Evolutionary conservation across 2,113 vertebrate species (phyloP).

Genomic region (Misgurnus mizolepis): DNA sequence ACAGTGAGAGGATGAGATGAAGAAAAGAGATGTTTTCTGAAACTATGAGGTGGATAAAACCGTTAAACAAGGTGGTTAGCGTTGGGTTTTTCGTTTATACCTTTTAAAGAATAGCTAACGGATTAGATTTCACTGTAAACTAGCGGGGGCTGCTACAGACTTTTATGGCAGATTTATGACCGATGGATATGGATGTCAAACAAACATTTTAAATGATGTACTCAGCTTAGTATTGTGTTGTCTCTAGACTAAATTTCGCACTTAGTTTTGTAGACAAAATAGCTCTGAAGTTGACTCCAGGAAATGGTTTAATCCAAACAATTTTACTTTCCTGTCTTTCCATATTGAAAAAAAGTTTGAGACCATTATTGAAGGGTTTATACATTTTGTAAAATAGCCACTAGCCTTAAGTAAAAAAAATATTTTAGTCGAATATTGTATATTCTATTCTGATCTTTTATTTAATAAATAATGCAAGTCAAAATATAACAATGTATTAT

Average conservation of each 20-base stretch:
- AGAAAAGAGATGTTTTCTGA: background rate
- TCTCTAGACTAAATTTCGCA: background rate
- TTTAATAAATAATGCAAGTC: too few relatives aligned
- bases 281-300: background rate
- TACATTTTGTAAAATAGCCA: background rate
- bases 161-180: background rate
- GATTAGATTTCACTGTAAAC: background rate
- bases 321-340: background rate
- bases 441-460: too few relatives aligned
- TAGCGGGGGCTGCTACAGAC: background rate
- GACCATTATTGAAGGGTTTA: background rate
- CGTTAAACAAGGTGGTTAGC: slow-evolving; percentile 13
- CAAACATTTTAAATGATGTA: background rate
- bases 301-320: background rate
- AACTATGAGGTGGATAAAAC: background rate
- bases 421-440: too few relatives aligned
- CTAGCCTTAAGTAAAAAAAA: background rate
- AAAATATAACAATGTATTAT: too few relatives aligned
- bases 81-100: background rate
- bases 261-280: background rate
- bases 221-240: background rate
- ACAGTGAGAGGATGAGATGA: background rate
- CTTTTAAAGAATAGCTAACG: slow-evolving; percentile 2
- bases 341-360: background rate
- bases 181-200: background rate